phyloP scores from a whole-genome alignment of 2,113 vertebrate genomes.

The Argyrosomus japonicus region DNA sequence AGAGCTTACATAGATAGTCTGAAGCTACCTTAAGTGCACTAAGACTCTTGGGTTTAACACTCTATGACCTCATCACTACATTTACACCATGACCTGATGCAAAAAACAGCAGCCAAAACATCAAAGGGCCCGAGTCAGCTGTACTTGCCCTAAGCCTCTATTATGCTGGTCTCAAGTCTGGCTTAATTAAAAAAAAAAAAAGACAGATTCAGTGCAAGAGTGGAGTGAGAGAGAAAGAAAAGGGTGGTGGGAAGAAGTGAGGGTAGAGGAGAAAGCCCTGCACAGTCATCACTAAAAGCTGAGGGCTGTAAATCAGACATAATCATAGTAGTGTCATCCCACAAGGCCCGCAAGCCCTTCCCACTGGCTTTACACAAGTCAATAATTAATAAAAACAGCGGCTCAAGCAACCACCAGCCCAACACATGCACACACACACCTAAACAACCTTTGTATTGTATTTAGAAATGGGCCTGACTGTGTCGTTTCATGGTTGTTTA shows the following conservation, averaged over 20 bases:
- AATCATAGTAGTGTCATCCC: slow-evolving; percentile 54
- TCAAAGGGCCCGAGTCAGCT: slow-evolving; percentile 69
- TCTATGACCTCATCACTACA: slow-evolving; percentile 64
- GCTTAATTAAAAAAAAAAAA: slow-evolving; percentile 35
- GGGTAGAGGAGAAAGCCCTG: slow-evolving; percentile 1
- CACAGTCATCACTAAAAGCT: slow-evolving; percentile 42
- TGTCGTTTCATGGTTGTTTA: slow-evolving; percentile 54
- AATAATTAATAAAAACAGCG: slow-evolving; percentile 60
- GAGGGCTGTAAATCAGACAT: slow-evolving; percentile 61
- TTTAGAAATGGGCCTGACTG: slow-evolving; percentile 32
- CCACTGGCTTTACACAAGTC: slow-evolving; percentile 48
- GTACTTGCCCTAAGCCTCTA: slow-evolving; percentile 47
- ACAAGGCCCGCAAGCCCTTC: slow-evolving; percentile 38
- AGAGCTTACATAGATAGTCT: slow-evolving; percentile 66
- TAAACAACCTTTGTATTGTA: slow-evolving; percentile 16
- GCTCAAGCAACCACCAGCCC: slow-evolving; percentile 19
- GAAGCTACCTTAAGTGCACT: slow-evolving; percentile 62
- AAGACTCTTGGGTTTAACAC: slow-evolving; percentile 60
- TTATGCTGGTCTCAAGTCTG: slow-evolving; percentile 57
- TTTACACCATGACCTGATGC: slow-evolving; percentile 61
- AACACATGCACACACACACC: slow-evolving; percentile 2
- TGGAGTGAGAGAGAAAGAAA: background rate
- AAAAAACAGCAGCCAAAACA: slow-evolving; percentile 61
- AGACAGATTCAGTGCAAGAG: background rate
- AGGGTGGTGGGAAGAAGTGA: background rate